Evolutionary conservation across 2,797 vertebrate genomes (phyloP).

Genomic region (Kryptolebias ocellatus): DNA sequence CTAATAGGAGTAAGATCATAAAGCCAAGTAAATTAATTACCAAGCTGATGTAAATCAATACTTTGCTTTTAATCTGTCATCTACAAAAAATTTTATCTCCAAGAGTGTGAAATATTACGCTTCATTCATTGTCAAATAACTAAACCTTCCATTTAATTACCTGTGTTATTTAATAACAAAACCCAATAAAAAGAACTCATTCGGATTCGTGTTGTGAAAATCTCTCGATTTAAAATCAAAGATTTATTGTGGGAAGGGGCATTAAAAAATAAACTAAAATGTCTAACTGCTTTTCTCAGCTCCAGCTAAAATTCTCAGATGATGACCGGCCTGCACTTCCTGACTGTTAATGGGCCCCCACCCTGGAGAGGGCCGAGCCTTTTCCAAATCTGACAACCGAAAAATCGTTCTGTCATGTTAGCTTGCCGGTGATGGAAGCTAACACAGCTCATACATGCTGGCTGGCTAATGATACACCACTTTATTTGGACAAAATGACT

Average conservation of each 20-base stretch:
- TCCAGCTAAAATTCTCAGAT: conserved; percentile 16
- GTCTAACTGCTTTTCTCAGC: conserved; percentile 3
- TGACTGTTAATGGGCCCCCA: conserved; percentile 27
- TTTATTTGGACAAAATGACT: conserved; percentile 30
- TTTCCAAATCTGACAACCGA: conserved; percentile 50
- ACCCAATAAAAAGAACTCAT: not conserved
- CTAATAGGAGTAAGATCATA: not conserved
- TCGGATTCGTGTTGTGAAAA: not conserved
- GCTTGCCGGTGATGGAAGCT: conserved; percentile 31
- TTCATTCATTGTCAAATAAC: conserved; percentile 1
- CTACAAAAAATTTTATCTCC: not conserved
- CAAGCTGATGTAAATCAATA: conserved; percentile 6
- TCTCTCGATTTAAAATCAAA: not conserved
- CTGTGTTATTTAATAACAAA: not conserved
- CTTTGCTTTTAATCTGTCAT: not conserved
- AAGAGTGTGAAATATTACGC: not conserved
- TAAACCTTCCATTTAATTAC: not conserved
- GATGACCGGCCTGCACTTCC: conserved; percentile 27
- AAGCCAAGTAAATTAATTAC: conserved; percentile 1
- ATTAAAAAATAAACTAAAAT: conserved; percentile 1
- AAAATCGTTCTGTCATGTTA: conserved; percentile 44
- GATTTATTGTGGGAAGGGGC: not conserved
- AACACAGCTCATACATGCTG: conserved; percentile 25
- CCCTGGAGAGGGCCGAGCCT: conserved; percentile 8
- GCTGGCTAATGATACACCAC: conserved; percentile 28